Percentiles rank a stretch among this genome's conserved stretches.
Conservation (phyloP, 2,888 invertebrate species). For the Bugulina stolonifera region DNA sequence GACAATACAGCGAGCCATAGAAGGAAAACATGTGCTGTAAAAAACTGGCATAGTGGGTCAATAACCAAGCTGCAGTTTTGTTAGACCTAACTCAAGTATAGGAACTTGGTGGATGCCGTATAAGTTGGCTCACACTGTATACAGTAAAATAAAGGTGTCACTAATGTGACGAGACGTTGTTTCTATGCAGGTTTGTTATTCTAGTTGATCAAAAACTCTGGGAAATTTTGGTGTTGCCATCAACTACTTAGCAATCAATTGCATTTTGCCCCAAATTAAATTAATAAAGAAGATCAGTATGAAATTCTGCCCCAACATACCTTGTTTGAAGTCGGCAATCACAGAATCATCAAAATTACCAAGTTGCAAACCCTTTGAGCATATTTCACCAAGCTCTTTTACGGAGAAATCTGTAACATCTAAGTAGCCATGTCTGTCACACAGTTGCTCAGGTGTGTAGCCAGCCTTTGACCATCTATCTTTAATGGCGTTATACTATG, state of each 20-base stretch:
- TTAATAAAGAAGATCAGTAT: not conserved
- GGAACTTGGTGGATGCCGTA: not conserved
- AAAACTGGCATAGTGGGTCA: not conserved
- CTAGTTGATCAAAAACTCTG: no score
- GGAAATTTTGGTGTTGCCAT: not conserved
- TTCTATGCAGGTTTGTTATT: no score
- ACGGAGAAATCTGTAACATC: not conserved
- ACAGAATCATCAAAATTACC: not conserved
- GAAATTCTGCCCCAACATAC: no score
- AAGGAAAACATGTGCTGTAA: not conserved
- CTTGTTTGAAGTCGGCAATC: not conserved
- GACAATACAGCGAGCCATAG: no score
- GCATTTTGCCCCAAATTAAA: not conserved
- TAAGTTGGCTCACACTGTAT: not conserved
- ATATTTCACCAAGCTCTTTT: constrained; percentile 14
- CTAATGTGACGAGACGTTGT: not conserved
- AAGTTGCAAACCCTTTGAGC: not conserved
- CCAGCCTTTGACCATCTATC: not conserved
- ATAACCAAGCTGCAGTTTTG: not conserved
- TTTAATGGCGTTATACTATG: constrained; percentile 3
- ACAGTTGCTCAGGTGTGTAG: not conserved
- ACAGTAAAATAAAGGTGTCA: not conserved
- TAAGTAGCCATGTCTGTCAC: not conserved
- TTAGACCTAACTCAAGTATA: not conserved
- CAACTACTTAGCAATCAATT: not conserved